Conservation (phyloP, 2,797 vertebrate genomes). For the Eulemur rubriventer region DNA sequence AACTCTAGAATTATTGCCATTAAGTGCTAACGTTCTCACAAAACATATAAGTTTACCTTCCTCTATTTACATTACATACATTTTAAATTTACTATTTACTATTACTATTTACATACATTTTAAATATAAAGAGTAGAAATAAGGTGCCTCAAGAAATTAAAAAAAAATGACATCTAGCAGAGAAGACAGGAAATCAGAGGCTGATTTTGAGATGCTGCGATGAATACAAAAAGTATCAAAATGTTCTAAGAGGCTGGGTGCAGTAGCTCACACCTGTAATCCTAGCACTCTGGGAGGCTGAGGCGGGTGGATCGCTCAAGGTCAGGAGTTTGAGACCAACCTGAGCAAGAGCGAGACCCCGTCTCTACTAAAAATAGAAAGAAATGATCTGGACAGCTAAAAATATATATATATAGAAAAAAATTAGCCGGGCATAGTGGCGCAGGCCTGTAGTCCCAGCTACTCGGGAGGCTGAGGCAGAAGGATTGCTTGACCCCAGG, state of each 20-base stretch:
- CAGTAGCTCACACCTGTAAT: no score
- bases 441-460: no score
- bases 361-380: no score
- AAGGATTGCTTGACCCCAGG: no score
- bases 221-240: conserved; percentile 17
- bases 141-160: conserved; percentile 29
- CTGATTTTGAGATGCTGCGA: background rate
- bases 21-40: conserved; percentile 24
- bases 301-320: no score
- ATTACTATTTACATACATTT: background rate
- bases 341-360: no score
- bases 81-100: background rate
- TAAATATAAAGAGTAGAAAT: conserved; percentile 14
- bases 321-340: no score
- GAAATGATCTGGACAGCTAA: no score
- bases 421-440: no score
- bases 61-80: background rate
- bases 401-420: no score
- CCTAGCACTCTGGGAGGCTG: no score
- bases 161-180: conserved; percentile 16
- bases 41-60: background rate
- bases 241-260: background rate
- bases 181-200: background rate
- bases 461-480: no score
- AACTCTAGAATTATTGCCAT: background rate